A percentile compares a stretch with the other conserved stretches of the same genome.
These are phyloP conservation scores for Cheilinus undulatus DNA, from an alignment of 2,113 vertebrate genomes.

Conservation along the genomic window DNA sequence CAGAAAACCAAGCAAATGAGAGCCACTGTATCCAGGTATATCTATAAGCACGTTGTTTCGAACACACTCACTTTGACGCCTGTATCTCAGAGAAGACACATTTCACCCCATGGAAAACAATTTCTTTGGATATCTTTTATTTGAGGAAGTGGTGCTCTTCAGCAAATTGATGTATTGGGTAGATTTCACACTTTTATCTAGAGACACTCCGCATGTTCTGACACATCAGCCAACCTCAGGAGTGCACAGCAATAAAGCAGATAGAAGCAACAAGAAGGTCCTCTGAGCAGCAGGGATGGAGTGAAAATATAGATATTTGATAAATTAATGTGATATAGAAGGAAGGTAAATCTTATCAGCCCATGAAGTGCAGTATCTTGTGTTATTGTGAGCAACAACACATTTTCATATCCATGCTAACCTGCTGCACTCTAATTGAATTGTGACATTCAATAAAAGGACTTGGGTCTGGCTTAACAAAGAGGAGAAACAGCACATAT, in stretches of 20 bases:
- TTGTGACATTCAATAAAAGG: slow-evolving; percentile 25
- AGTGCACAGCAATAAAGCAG: background rate
- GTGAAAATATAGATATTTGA: background rate
- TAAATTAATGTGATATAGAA: background rate
- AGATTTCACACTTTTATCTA: slow-evolving; percentile 41
- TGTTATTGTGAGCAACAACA: no score
- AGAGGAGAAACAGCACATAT: slow-evolving; percentile 20
- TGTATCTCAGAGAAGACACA: slow-evolving; percentile 40
- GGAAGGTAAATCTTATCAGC: background rate
- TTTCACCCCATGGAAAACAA: slow-evolving; percentile 30
- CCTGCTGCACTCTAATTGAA: slow-evolving; percentile 16
- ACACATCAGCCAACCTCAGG: slow-evolving; percentile 16
- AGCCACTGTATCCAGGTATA: slow-evolving; percentile 33
- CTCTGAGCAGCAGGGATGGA: slow-evolving; percentile 4
- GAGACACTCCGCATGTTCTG: slow-evolving; percentile 12
- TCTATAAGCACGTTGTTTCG: slow-evolving; percentile 40
- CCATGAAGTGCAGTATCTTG: background rate
- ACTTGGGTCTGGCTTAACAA: slow-evolving; percentile 18
- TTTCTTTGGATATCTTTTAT: slow-evolving; percentile 48
- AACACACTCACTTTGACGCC: slow-evolving; percentile 51
- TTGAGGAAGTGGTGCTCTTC: slow-evolving; percentile 23
- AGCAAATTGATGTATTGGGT: slow-evolving; percentile 32
- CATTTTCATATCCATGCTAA: background rate
- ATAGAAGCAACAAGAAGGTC: background rate
- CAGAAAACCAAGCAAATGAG: slow-evolving; percentile 33